These are phyloP conservation scores for Thereva unica DNA, from an alignment of 2,888 invertebrate species.

Conservation along the genomic window DNA sequence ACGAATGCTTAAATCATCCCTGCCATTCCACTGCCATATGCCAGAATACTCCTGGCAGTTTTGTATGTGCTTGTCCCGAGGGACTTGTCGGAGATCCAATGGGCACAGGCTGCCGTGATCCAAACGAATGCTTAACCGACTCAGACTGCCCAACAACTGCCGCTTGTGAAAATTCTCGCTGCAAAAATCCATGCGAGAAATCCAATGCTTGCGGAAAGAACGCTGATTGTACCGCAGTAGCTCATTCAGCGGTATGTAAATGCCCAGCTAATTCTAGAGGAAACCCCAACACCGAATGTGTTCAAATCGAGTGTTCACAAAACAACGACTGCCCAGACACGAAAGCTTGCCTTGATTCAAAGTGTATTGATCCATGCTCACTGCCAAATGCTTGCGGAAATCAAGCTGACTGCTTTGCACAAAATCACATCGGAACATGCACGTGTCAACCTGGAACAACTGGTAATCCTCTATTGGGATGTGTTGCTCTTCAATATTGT, in stretches of 20 bases:
- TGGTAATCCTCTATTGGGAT: constrained; percentile 84
- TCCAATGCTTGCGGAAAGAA: constrained; percentile 71
- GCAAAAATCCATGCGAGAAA: constrained; percentile 76
- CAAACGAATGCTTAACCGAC: constrained; percentile 81
- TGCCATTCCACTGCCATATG: constrained; percentile 81
- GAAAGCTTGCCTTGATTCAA: constrained; percentile 76
- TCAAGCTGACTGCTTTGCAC: constrained; percentile 74
- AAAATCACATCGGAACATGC: constrained; percentile 80
- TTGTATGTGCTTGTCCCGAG: constrained; percentile 74
- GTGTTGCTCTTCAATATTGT: constrained; percentile 82
- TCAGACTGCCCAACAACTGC: constrained; percentile 79
- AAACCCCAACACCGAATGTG: constrained; percentile 74
- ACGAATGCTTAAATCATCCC: constrained; percentile 78
- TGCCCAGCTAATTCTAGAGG: constrained; percentile 77
- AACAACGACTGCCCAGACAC: constrained; percentile 74
- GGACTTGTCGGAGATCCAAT: constrained; percentile 79
- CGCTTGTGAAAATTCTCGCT: constrained; percentile 73
- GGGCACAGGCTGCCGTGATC: constrained; percentile 74
- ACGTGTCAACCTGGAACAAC: constrained; percentile 83
- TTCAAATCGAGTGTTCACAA: constrained; percentile 75
- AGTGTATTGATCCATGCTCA: constrained; percentile 81
- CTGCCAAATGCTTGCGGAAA: constrained; percentile 81
- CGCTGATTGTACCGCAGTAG: constrained; percentile 72
- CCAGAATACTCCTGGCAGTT: constrained; percentile 78
- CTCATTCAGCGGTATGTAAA: constrained; percentile 73